Percentiles rank a stretch among this genome's conserved stretches.
These are phyloP conservation scores for Nymphalis polychloros DNA, from an alignment of 2,888 invertebrate species.

Conservation along the genomic window DNA sequence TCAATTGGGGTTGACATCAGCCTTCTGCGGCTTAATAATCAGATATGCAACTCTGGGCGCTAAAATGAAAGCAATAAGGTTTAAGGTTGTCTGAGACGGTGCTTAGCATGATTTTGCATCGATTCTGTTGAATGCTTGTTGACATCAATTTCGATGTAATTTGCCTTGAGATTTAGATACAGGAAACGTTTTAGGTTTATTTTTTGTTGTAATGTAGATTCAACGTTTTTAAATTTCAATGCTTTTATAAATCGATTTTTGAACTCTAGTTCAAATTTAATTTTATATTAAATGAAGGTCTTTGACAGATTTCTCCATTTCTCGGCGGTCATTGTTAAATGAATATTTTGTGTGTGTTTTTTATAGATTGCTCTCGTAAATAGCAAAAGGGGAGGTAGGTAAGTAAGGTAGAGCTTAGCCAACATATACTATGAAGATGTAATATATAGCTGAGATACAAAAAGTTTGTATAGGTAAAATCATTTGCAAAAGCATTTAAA, in stretches of 20 bases:
- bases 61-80: constrained; percentile 2
- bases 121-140: constrained; percentile 14
- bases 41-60: constrained; percentile 15
- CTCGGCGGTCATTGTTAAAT: no score
- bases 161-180: constrained; percentile 3
- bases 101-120: constrained; percentile 17
- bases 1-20: constrained; percentile 21
- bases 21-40: not conserved
- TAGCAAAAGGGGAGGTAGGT: not conserved
- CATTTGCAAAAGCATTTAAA: not conserved
- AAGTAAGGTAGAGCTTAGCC: not conserved
- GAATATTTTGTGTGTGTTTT: no score
- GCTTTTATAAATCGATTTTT: no score
- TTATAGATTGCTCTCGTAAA: no score
- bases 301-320: no score
- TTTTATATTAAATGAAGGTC: no score
- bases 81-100: constrained; percentile 13
- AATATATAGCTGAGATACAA: not conserved
- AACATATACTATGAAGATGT: not conserved
- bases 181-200: constrained; percentile 3
- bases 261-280: no score
- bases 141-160: constrained; percentile 21
- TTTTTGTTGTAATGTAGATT: not conserved
- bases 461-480: no score
- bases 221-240: no score